These are phyloP conservation scores for Ochotona princeps DNA, from an alignment of 2,113 vertebrate genomes.

Conservation along the genomic window DNA sequence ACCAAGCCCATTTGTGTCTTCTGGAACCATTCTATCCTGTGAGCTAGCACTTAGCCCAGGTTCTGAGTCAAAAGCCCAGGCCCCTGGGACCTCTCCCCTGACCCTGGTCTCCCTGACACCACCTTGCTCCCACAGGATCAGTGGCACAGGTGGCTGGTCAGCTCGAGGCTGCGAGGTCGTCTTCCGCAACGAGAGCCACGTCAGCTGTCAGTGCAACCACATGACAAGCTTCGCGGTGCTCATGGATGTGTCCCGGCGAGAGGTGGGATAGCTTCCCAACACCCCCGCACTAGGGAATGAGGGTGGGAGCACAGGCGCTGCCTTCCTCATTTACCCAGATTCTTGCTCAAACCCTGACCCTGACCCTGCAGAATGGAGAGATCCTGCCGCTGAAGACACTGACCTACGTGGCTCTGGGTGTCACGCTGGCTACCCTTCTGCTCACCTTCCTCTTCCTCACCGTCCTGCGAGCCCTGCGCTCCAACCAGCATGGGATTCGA, in stretches of 20 bases:
- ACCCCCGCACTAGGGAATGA: not conserved
- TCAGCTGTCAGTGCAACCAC: constrained; percentile 97
- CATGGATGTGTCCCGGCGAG: constrained; percentile 95
- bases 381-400: constrained; percentile 93
- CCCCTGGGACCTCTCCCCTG: not conserved
- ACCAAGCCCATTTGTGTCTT: constrained; percentile 98
- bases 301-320: not conserved
- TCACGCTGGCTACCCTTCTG: constrained; percentile 92
- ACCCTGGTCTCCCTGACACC: not conserved
- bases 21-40: constrained; percentile 97
- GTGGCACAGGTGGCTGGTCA: constrained; percentile 91
- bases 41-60: constrained; percentile 73
- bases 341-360: not conserved
- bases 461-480: constrained; percentile 87
- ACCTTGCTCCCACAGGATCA: constrained; percentile 62
- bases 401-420: constrained; percentile 91
- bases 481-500: constrained; percentile 93
- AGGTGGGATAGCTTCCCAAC: constrained; percentile 82
- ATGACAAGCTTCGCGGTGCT: constrained; percentile 96
- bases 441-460: constrained; percentile 92
- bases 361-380: constrained; percentile 91
- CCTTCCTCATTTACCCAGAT: not conserved
- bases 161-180: constrained; percentile 95
- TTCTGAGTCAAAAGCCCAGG: not conserved
- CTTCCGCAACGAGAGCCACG: constrained; percentile 94